A percentile compares a stretch with the other conserved stretches of the same genome.
Evolutionary conservation across 1,140 invertebrate species (phyloP).

Genomic region (Lutraria rhynchaena): DNA sequence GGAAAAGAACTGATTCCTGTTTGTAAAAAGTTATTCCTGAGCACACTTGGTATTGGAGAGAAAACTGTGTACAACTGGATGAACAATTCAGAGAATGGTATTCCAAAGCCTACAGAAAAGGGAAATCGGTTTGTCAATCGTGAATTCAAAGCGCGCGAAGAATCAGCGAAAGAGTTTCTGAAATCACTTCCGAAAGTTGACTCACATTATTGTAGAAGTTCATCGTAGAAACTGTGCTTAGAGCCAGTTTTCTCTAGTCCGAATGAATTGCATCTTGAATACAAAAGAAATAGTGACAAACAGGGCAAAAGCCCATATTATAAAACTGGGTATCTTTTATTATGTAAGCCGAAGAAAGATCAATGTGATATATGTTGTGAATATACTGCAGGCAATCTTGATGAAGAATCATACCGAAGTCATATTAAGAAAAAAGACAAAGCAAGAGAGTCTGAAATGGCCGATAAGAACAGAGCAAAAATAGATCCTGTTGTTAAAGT

Average conservation of each 20-base stretch:
- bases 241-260: conserved; percentile 12
- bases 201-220: conserved; percentile 43
- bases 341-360: conserved; percentile 47
- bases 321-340: conserved; percentile 20
- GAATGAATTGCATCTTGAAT: conserved; percentile 29
- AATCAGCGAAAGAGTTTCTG: conserved; percentile 19
- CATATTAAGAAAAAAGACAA: conserved; percentile 24
- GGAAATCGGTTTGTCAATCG: not conserved
- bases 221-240: conserved; percentile 21
- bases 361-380: conserved; percentile 36
- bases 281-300: not conserved
- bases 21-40: conserved; percentile 26
- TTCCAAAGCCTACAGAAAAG: conserved; percentile 2
- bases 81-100: not conserved
- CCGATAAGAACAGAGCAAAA: conserved; percentile 22
- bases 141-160: conserved; percentile 4
- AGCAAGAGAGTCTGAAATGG: not conserved
- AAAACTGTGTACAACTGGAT: conserved; percentile 24
- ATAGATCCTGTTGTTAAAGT: conserved; percentile 4
- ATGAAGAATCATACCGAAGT: conserved; percentile 10
- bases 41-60: conserved; percentile 26
- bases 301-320: not conserved
- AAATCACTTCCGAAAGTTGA: conserved; percentile 3
- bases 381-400: conserved; percentile 9
- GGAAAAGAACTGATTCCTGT: not conserved